phyloP scores from a whole-genome alignment of 2,888 invertebrate genomes.

The Ormyrus nitidulus region DNA sequence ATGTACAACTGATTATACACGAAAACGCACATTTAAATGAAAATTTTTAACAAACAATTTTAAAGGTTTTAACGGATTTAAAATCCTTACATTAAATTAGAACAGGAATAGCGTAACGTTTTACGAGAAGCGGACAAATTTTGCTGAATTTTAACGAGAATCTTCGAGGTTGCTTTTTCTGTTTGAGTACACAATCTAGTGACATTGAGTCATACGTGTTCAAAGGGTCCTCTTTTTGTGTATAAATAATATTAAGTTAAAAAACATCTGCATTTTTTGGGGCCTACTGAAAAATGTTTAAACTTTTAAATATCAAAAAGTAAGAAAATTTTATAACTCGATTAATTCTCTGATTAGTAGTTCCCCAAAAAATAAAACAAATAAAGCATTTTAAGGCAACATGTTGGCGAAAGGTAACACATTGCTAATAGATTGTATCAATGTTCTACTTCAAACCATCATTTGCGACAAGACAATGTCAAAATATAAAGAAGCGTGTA shows the following conservation, averaged over 20 bases:
- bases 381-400: conserved; percentile 56
- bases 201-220: conserved; percentile 55
- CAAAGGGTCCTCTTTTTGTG: conserved; percentile 40
- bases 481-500: conserved; percentile 55
- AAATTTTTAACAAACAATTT: conserved; percentile 7
- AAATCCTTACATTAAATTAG: conserved; percentile 33
- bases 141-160: conserved; percentile 51
- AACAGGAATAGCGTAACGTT: conserved; percentile 20
- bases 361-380: conserved; percentile 50
- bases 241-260: conserved; percentile 51
- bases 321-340: neutral
- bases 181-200: conserved; percentile 50
- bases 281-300: neutral
- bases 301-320: conserved; percentile 8
- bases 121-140: conserved; percentile 16
- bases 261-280: conserved; percentile 46
- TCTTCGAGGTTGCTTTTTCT: conserved; percentile 31
- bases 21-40: conserved; percentile 10
- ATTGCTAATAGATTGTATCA: conserved; percentile 46
- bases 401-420: conserved; percentile 56
- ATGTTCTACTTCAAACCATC: conserved; percentile 54
- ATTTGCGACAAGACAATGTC: conserved; percentile 53
- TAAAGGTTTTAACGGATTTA: conserved; percentile 6
- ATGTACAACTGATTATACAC: conserved; percentile 16
- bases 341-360: neutral